A percentile compares a stretch with the other conserved stretches of the same genome.
These are phyloP conservation scores for Eumacrocentrus americanus DNA, from an alignment of 2,888 invertebrate species.

Conservation along the genomic window DNA sequence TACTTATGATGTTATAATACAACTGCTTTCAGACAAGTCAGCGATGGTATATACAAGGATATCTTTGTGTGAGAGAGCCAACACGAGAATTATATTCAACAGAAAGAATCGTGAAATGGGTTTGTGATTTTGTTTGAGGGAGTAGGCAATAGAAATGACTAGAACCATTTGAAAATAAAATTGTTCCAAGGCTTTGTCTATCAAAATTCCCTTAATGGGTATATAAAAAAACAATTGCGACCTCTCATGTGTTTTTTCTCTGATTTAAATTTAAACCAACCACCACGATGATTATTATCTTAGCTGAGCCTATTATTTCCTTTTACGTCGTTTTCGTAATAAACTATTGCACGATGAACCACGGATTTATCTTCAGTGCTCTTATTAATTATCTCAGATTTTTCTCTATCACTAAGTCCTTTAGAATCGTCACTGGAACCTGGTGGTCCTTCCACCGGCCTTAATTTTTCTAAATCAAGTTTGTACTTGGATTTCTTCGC, in stretches of 20 bases:
- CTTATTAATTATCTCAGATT: constrained; percentile 16
- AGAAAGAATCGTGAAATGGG: too few relatives aligned
- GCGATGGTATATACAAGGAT: neutral
- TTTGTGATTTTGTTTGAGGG: too few relatives aligned
- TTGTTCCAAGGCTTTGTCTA: neutral
- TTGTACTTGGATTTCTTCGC: constrained; percentile 57
- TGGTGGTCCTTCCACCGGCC: neutral
- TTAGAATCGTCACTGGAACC: neutral
- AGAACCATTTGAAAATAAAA: constrained; percentile 28
- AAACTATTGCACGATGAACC: constrained; percentile 49
- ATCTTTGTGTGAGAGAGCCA: neutral
- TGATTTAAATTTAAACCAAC: too few relatives aligned
- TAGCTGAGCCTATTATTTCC: constrained; percentile 50
- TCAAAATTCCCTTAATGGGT: neutral
- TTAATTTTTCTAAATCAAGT: constrained; percentile 35
- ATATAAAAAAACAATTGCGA: neutral
- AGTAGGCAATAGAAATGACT: constrained; percentile 32
- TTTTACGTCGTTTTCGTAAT: constrained; percentile 50
- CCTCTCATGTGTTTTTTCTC: neutral
- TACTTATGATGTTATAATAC: constrained; percentile 10
- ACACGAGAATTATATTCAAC: constrained; percentile 14
- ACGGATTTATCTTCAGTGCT: constrained; percentile 40
- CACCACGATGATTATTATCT: constrained; percentile 21
- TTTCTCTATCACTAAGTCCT: constrained; percentile 5
- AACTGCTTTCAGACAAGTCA: constrained; percentile 14